Evolutionary conservation across 2,113 vertebrate genomes (phyloP).

Genomic region (Phoenicopterus ruber): DNA sequence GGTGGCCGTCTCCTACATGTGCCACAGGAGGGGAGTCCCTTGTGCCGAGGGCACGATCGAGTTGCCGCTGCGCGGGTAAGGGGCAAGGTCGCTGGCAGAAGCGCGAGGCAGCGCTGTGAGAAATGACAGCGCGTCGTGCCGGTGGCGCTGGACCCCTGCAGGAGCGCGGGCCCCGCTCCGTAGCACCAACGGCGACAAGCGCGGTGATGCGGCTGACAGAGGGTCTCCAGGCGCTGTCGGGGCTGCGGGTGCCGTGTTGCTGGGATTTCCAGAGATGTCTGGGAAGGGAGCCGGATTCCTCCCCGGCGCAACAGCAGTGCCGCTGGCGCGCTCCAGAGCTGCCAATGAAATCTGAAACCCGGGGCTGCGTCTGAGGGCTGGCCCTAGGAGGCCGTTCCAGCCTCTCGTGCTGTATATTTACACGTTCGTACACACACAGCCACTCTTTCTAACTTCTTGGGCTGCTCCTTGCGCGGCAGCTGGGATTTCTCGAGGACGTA

Average conservation of each 20-base stretch:
- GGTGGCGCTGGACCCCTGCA: too few relatives aligned
- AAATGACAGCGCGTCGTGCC: fast-evolving
- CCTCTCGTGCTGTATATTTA: background rate
- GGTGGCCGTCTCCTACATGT: background rate
- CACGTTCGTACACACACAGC: background rate
- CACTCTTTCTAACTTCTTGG: background rate
- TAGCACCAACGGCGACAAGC: background rate
- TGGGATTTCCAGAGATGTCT: background rate
- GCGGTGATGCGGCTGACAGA: fast-evolving
- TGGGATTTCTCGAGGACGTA: background rate
- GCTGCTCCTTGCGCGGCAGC: background rate
- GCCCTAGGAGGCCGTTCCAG: background rate
- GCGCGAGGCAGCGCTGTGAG: background rate
- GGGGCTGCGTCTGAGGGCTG: background rate
- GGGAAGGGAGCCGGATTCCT: background rate
- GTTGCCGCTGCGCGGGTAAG: fast-evolving
- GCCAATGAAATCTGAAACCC: slow-evolving; percentile 54
- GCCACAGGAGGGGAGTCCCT: background rate
- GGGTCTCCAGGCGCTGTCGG: background rate
- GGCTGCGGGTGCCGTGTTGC: background rate
- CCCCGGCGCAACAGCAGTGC: background rate
- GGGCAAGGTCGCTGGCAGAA: too few relatives aligned
- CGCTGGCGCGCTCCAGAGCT: background rate
- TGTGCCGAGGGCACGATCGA: fast-evolving
- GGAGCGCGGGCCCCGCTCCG: fast-evolving